Evolutionary conservation across 2,888 invertebrate species (phyloP).

Genomic region (Tetrapedia diversipes): DNA sequence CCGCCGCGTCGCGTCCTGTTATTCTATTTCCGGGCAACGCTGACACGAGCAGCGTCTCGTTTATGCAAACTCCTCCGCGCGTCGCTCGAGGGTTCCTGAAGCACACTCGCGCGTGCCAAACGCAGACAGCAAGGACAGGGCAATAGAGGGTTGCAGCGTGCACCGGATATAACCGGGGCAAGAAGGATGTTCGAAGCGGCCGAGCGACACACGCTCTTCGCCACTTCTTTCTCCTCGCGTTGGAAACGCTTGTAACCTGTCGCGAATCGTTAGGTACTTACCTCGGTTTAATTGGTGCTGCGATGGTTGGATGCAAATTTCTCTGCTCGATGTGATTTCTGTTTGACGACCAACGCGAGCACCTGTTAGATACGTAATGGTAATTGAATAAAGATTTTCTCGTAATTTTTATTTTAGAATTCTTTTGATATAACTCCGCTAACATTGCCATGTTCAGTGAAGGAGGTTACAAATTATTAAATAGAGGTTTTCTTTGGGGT

Average conservation of each 20-base stretch:
- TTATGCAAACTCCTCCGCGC: conserved; percentile 72
- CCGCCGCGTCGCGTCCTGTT: conserved; percentile 29
- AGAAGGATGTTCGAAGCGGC: conserved; percentile 40
- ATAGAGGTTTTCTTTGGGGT: too few relatives aligned
- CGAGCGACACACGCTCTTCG: conserved; percentile 1
- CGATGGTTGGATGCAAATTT: too few relatives aligned
- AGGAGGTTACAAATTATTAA: too few relatives aligned
- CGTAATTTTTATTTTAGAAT: too few relatives aligned
- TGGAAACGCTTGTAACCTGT: conserved; percentile 35
- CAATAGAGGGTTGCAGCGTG: conserved; percentile 41
- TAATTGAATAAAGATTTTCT: too few relatives aligned
- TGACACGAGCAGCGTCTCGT: conserved; percentile 57
- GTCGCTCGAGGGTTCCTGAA: conserved; percentile 59
- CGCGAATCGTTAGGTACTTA: conserved; percentile 36
- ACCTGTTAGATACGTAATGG: too few relatives aligned
- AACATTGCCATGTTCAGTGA: too few relatives aligned
- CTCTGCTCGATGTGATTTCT: too few relatives aligned
- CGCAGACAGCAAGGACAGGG: conserved; percentile 57
- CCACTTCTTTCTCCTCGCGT: conserved; percentile 15
- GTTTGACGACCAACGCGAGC: too few relatives aligned
- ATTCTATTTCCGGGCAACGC: conserved; percentile 53
- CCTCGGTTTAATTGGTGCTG: conserved; percentile 13
- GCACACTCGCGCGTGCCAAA: conserved; percentile 57
- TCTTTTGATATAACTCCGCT: too few relatives aligned
- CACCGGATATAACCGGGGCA: conserved; percentile 16